Conservation (phyloP, 30 jellyfish, hydroid and myxozoan species). For the Clytia hemisphaerica region DNA sequence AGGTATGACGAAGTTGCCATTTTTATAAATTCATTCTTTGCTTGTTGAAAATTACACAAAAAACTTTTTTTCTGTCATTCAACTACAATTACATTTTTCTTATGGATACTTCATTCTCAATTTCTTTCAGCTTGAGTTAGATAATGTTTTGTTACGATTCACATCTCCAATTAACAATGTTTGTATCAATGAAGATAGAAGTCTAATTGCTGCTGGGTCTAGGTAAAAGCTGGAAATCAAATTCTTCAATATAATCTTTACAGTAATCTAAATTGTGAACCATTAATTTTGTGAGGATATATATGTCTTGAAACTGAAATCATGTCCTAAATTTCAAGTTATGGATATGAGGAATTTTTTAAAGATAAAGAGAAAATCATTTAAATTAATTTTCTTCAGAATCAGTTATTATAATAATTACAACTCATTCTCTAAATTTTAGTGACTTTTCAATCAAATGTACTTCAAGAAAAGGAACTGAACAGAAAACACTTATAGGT, state of each 20-base stretch:
- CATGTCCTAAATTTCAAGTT: too few relatives aligned
- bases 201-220: slow-evolving; percentile 62
- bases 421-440: background rate
- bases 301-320: too few relatives aligned
- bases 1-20: slow-evolving; percentile 16
- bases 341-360: too few relatives aligned
- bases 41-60: background rate
- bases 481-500: slow-evolving; percentile 54
- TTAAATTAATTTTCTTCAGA: too few relatives aligned
- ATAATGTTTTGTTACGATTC: slow-evolving; percentile 55
- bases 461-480: slow-evolving; percentile 25
- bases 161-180: slow-evolving; percentile 63
- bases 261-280: too few relatives aligned
- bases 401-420: too few relatives aligned
- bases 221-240: too few relatives aligned
- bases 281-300: too few relatives aligned
- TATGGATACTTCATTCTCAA: background rate
- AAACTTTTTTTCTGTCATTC: background rate
- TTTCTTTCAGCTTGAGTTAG: slow-evolving; percentile 38
- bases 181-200: slow-evolving; percentile 24
- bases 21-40: background rate
- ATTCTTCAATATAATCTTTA: too few relatives aligned
- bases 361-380: too few relatives aligned
- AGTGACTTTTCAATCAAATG: slow-evolving; percentile 65
- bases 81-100: background rate